Conservation (phyloP, 2,888 invertebrate genomes). For the Leptopterna dolabrata region DNA sequence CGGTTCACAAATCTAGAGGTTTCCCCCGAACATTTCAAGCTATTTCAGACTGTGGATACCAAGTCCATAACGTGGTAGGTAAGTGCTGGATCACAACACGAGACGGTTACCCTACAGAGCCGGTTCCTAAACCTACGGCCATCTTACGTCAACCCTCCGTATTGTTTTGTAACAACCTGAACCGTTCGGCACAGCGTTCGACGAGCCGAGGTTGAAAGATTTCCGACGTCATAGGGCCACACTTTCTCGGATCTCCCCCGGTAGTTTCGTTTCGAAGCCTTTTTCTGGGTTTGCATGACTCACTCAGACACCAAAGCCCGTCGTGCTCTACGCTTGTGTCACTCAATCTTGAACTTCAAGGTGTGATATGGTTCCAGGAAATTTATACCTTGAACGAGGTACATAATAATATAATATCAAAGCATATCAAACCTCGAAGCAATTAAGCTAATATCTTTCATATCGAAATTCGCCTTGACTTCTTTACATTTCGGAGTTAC, state of each 20-base stretch:
- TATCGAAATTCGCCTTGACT: no score
- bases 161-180: conserved; percentile 22
- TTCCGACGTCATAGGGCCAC: conserved; percentile 10
- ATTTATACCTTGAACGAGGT: no score
- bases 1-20: no score
- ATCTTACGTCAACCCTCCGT: conserved; percentile 2
- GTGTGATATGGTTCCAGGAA: no score
- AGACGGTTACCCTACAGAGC: not conserved
- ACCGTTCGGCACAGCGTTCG: conserved; percentile 7
- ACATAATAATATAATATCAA: no score
- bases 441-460: no score
- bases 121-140: not conserved
- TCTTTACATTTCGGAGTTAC: no score
- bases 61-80: no score
- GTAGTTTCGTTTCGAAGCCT: conserved; percentile 9
- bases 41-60: no score
- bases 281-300: not conserved
- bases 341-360: not conserved
- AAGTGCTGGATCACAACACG: no score
- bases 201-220: not conserved
- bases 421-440: no score
- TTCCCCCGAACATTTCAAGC: no score
- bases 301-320: not conserved
- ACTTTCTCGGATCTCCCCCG: not conserved
- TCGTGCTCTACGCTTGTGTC: not conserved